Evolutionary conservation across 2,888 invertebrate species (phyloP).

Genomic region (Drosophila peninsularis): DNA sequence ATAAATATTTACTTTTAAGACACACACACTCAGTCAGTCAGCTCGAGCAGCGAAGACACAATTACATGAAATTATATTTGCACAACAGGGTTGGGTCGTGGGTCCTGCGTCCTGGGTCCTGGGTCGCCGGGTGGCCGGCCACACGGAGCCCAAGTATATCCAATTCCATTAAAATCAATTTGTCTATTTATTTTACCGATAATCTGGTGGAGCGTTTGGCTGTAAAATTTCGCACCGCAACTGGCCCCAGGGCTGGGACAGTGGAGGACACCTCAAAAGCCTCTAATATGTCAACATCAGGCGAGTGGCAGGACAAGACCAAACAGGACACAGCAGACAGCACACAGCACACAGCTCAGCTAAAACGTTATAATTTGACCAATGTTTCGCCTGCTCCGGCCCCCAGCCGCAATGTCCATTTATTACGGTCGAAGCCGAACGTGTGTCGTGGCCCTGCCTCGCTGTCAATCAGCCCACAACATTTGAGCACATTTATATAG

Average conservation of each 20-base stretch:
- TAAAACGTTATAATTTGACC: slow-evolving; percentile 70
- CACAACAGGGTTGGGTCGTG: slow-evolving; percentile 61
- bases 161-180: slow-evolving; percentile 79
- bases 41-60: slow-evolving; percentile 57
- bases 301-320: slow-evolving; percentile 39
- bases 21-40: slow-evolving; percentile 33
- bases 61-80: slow-evolving; percentile 72
- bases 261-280: slow-evolving; percentile 51
- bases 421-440: slow-evolving; percentile 44
- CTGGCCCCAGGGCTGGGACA: slow-evolving; percentile 16
- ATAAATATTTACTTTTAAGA: slow-evolving; percentile 32
- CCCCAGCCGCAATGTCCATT: slow-evolving; percentile 52
- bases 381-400: slow-evolving; percentile 41
- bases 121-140: slow-evolving; percentile 43
- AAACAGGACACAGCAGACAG: slow-evolving; percentile 3
- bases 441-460: slow-evolving; percentile 32
- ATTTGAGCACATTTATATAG: slow-evolving; percentile 9
- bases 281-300: slow-evolving; percentile 76
- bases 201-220: slow-evolving; percentile 63
- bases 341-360: slow-evolving; percentile 5
- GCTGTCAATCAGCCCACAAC: slow-evolving; percentile 38
- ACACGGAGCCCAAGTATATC: slow-evolving; percentile 43
- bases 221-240: slow-evolving; percentile 58
- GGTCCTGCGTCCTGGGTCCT: slow-evolving; percentile 31
- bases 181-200: slow-evolving; percentile 78